These are phyloP conservation scores for Grus americana DNA, from an alignment of 2,113 vertebrate genomes.

Conservation along the genomic window DNA sequence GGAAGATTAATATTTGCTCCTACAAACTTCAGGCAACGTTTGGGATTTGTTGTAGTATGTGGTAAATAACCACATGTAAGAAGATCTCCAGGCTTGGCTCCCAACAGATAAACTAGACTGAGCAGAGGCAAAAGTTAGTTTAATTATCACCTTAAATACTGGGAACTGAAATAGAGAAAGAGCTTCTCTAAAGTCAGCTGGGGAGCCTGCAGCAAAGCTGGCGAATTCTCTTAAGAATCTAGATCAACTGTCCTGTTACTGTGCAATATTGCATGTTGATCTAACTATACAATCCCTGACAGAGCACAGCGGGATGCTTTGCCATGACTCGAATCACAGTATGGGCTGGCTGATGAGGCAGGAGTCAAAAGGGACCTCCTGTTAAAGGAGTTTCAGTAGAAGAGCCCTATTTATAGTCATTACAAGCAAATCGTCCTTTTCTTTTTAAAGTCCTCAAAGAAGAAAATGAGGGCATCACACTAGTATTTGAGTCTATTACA, in stretches of 20 bases:
- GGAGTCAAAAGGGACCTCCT: not conserved
- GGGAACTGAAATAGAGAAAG: not conserved
- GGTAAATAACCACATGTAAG: not conserved
- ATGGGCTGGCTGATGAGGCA: not conserved
- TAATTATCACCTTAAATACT: not conserved
- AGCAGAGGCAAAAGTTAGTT: not conserved
- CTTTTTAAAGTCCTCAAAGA: not conserved
- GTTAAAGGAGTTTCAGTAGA: not conserved
- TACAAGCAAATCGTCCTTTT: not conserved
- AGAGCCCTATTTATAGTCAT: not conserved
- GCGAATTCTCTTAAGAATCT: not conserved
- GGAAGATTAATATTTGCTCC: not conserved
- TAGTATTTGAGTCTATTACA: not conserved
- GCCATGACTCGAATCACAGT: not conserved
- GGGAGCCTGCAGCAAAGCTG: not conserved
- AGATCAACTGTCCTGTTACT: not conserved
- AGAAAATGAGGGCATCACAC: not conserved
- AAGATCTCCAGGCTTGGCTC: not conserved
- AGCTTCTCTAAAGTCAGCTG: not conserved
- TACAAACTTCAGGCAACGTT: not conserved
- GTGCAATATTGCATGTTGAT: not conserved
- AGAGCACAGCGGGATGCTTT: not conserved
- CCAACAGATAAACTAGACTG: not conserved
- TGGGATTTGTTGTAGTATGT: not conserved
- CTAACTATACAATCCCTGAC: not conserved